Base-by-base conservation (phyloP, 2,888 invertebrate species). In the Diachrysia chrysitis region DNA sequence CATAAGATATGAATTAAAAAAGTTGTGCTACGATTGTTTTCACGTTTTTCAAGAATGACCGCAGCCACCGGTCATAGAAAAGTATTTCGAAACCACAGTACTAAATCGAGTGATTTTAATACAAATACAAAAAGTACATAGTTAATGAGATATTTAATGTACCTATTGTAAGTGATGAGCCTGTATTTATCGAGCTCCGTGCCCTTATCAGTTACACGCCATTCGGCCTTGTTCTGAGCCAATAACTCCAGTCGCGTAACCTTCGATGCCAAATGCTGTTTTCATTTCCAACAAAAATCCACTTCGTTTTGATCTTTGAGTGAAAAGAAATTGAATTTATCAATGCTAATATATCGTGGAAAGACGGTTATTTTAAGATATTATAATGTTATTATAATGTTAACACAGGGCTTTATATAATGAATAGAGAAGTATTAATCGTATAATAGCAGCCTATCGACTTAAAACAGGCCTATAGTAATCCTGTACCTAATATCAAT, bases 171-270 rank as follows among this genome's bases (percentile, higher is more conserved):
- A 21, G 59, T 81, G 78, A 76, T 69, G 79, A 81, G 64, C 64
- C 70, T 69, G 59, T 73, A 80, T 81, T 78, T 79, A 66, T 73
- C 66, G 57, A 71, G 71, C 73, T 67, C 71, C 69, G 79, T 57
- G 76, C 55, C 61, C 56, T 78, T 75, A 75, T 78, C 75, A 60
- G 23, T 64, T 55, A 78, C 68, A 62, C 21, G 57, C 23, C 56
- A 48, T 59, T 62, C 60, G 58, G 51, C 58, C 64, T 72, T 57
- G 60, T 58, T 70, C 72, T 64, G 72, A 55, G 58, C 75, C 79
- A 69, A 81, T 78, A 60, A 78, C 58, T 56, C 57, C 64, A 62
- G 81, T 69, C 54, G 65, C 3, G 58, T n/a, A 54, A 54, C 66
- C 69, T 69, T 57, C 69, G 55, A 66, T 60, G 62, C 53, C 67